Conservation (phyloP, 2,797 vertebrate genomes). For the Gambusia yucatana region DNA sequence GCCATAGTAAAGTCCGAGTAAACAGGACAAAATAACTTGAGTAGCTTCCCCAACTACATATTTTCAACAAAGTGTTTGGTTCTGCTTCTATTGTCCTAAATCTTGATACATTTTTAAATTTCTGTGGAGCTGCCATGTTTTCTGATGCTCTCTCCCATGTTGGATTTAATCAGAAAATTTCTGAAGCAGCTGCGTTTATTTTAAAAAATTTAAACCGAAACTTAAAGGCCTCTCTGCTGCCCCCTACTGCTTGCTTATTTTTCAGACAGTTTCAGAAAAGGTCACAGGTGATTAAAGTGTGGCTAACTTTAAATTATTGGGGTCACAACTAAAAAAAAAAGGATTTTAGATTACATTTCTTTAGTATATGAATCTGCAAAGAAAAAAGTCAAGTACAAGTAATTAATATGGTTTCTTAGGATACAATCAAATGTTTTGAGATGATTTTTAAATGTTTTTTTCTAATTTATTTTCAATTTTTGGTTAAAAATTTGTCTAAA, state of each 20-base stretch:
- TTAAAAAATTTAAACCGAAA: neutral
- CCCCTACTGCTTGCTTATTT: neutral
- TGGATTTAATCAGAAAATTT: neutral
- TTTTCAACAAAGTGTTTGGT: neutral
- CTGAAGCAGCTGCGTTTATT: neutral
- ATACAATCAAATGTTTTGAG: neutral
- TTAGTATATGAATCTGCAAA: neutral
- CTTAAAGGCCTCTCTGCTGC: neutral
- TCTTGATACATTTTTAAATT: neutral
- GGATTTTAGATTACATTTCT: neutral
- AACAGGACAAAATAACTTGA: conserved; percentile 26
- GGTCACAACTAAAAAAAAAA: neutral
- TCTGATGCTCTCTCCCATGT: neutral
- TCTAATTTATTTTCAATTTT: neutral
- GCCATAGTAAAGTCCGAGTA: conserved; percentile 31
- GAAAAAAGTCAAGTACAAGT: neutral
- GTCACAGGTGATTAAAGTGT: too few species aligned
- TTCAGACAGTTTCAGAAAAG: neutral
- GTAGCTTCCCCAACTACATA: neutral
- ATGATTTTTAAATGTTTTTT: neutral
- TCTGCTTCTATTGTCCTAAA: neutral
- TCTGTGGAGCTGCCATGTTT: neutral
- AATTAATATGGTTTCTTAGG: neutral
- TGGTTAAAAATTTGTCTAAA: neutral
- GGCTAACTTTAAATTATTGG: neutral